A percentile compares a stretch with the other conserved stretches of the same genome.
These are phyloP conservation scores for Euzophera pinguis DNA, from an alignment of 2,888 invertebrate species.

Conservation along the genomic window DNA sequence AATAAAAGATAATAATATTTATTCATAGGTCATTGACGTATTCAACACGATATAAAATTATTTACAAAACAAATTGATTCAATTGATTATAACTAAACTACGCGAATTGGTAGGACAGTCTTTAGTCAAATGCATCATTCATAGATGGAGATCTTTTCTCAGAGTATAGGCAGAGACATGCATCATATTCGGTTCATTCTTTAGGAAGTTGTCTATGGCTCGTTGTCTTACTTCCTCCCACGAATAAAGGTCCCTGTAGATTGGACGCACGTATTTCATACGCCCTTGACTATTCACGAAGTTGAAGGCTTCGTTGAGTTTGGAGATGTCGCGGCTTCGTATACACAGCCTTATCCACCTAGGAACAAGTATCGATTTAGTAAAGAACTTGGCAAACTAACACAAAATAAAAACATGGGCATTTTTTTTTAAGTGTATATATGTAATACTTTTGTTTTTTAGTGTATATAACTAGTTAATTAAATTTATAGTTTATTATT, in stretches of 20 bases:
- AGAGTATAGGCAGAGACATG: slow-evolving; percentile 86
- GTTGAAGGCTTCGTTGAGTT: slow-evolving; percentile 83
- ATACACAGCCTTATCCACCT: slow-evolving; percentile 90
- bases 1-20: background rate
- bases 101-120: background rate
- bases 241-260: slow-evolving; percentile 90
- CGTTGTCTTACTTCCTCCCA: slow-evolving; percentile 86
- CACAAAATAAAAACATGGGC: no score
- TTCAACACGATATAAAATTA: background rate
- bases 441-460: no score
- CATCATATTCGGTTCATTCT: slow-evolving; percentile 89
- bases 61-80: slow-evolving; percentile 7
- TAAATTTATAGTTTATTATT: no score
- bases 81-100: background rate
- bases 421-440: no score
- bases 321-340: slow-evolving; percentile 84
- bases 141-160: slow-evolving; percentile 39
- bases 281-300: slow-evolving; percentile 93
- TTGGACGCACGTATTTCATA: slow-evolving; percentile 94
- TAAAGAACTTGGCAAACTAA: no score
- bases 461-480: no score
- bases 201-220: slow-evolving; percentile 86
- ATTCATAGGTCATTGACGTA: background rate
- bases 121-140: slow-evolving; percentile 7
- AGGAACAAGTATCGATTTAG: slow-evolving; percentile 37